Percentiles rank a stretch among this genome's conserved stretches.
These are phyloP conservation scores for Aphelenchoides bicaudatus DNA, from an alignment of 2,888 invertebrate genomes.

Conservation along the genomic window DNA sequence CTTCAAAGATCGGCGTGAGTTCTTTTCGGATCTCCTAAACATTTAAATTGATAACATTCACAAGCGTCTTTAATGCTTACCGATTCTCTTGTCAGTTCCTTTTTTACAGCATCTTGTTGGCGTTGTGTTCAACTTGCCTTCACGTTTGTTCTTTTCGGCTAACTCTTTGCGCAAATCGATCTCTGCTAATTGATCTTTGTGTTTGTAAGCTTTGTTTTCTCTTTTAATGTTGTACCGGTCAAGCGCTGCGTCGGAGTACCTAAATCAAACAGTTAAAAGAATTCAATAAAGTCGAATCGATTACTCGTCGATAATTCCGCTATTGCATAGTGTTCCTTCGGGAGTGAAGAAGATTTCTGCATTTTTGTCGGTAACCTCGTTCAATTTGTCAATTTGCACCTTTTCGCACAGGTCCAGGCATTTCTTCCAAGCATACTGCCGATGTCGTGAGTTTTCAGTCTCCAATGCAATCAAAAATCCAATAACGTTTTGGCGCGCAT, in stretches of 20 bases:
- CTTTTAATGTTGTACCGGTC: constrained; percentile 73
- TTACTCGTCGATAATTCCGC: constrained; percentile 71
- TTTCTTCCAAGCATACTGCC: neutral
- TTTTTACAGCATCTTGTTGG: constrained; percentile 84
- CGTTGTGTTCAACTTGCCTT: constrained; percentile 71
- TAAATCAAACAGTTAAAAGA: neutral
- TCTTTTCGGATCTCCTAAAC: constrained; percentile 69
- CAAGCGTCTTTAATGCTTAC: constrained; percentile 16
- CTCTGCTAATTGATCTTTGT: constrained; percentile 92
- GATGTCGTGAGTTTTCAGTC: constrained; percentile 10
- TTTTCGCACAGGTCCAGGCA: neutral
- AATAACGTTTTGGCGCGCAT: constrained; percentile 11
- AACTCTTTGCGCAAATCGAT: constrained; percentile 83
- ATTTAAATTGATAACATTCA: constrained; percentile 13
- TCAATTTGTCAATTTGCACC: constrained; percentile 3
- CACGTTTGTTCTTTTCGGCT: constrained; percentile 72
- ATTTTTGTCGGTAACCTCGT: constrained; percentile 64
- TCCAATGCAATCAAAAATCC: constrained; percentile 12
- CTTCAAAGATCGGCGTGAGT: constrained; percentile 64
- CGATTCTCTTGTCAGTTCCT: constrained; percentile 79
- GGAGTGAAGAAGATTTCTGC: constrained; percentile 79
- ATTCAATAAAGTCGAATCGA: constrained; percentile 24
- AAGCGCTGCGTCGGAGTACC: constrained; percentile 44
- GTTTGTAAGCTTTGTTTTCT: constrained; percentile 89
- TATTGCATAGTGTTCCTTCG: constrained; percentile 85